Percentiles rank a stretch among this genome's conserved stretches.
Conservation (phyloP, 2,888 invertebrate genomes). For the Erannis defoliaria region DNA sequence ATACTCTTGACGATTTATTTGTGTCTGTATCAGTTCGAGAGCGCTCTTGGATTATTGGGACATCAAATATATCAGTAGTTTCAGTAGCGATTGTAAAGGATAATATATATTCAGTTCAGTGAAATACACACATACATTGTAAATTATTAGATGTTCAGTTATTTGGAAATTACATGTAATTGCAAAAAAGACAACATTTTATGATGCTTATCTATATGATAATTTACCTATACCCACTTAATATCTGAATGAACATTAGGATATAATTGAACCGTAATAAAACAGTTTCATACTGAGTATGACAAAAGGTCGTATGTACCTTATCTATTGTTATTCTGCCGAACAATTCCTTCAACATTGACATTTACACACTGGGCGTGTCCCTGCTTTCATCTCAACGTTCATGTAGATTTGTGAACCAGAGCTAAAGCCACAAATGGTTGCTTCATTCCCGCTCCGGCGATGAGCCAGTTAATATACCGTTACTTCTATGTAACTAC, state of each 20-base stretch:
- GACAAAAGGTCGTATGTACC: background rate
- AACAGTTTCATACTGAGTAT: background rate
- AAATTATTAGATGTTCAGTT: too few species aligned
- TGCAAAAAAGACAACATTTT: too few species aligned
- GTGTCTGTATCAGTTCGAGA: too few species aligned
- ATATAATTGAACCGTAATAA: background rate
- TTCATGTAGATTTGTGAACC: conserved; percentile 30
- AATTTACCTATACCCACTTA: too few species aligned
- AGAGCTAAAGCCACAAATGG: conserved; percentile 59
- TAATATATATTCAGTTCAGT: too few species aligned
- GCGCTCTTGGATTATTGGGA: too few species aligned
- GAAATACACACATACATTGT: too few species aligned
- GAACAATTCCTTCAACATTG: background rate
- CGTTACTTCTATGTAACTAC: conserved; percentile 42
- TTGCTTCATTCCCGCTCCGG: conserved; percentile 59
- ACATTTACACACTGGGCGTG: background rate
- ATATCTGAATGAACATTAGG: background rate
- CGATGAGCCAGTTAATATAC: conserved; percentile 53
- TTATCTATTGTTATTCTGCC: background rate
- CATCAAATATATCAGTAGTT: too few species aligned
- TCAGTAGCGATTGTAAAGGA: too few species aligned
- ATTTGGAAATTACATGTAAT: too few species aligned
- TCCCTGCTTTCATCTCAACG: background rate
- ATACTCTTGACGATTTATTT: too few species aligned
- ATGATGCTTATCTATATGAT: too few species aligned